Base-by-base conservation (phyloP, 1,140 invertebrate genomes). In the Diachasma alloeum region DNA sequence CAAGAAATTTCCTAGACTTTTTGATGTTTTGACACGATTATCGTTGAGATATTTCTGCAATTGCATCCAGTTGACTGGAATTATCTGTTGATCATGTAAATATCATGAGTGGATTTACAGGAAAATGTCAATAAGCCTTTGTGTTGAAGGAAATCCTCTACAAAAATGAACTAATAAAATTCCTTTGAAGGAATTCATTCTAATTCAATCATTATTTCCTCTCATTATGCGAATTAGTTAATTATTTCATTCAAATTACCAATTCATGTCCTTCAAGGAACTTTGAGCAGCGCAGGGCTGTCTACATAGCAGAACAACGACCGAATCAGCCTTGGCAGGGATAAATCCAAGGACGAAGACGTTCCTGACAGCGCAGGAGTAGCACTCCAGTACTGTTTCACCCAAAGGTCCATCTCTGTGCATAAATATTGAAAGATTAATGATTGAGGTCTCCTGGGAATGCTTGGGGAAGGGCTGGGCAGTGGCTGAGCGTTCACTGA, bases 281-380 rank as follows among this genome's bases (percentile, higher is more conserved):
- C 94, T 98, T 88, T 99, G 97, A 6, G 97, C 96, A 70, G 98
- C 98, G 91, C 99, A 99, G 5, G 98, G 98, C 90, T 99, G 97
- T 1, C 98, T 93, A 85, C 99, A 99, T 0, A 99, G 91, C 63
- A 99, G 89, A 0, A 99, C 98, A n/a, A 99, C 98, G 48, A 99
- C 98, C 0, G 97, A 99, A 89, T 99, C 98, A 9, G 98, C 97
- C 91, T 99, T 99, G 11, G 98, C 98, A 4, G 98, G 98, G 83
- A 99, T 99, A 87, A 99, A 99, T 69, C 99, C 99, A 63, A 99
- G 91, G 26, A 99, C 95, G 91, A 99, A 99, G 0, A 99, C 97
- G 90, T 99, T 99, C 66, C 97, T 92, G 56, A 97, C 97, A 26
- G 97, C 98, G 91, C 99, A 99, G 15, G 97, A 98, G 88, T 99